Conservation (phyloP, 2,888 invertebrate genomes). For the Dicranocentrus wangi region DNA sequence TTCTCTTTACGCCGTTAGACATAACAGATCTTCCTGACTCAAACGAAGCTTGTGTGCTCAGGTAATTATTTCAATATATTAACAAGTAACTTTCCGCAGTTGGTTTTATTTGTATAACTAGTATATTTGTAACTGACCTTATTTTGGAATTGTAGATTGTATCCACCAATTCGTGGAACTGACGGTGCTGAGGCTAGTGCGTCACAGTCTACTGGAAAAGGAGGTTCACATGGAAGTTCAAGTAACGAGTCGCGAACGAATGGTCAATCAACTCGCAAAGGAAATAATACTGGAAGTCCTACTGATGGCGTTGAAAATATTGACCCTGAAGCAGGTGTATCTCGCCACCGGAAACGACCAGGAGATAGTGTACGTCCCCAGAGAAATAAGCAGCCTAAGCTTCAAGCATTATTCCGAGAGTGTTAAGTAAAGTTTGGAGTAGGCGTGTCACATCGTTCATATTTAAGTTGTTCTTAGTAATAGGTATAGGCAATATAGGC, state of each 20-base stretch:
- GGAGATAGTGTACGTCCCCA: too few relatives aligned
- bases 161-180: constrained; percentile 27
- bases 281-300: neutral
- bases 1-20: constrained; percentile 92
- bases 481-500: too few relatives aligned
- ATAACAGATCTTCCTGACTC: constrained; percentile 78
- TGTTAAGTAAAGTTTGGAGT: too few relatives aligned
- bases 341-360: neutral
- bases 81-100: too few relatives aligned
- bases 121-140: neutral
- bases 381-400: too few relatives aligned
- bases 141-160: constrained; percentile 22
- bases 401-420: too few relatives aligned
- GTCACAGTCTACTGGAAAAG: neutral
- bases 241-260: neutral
- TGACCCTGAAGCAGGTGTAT: constrained; percentile 5
- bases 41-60: constrained; percentile 79
- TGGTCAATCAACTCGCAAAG: neutral
- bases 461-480: too few relatives aligned
- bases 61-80: constrained; percentile 76
- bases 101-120: neutral
- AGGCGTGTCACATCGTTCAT: too few relatives aligned
- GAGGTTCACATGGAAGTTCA: neutral
- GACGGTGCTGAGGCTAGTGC: neutral
- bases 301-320: constrained; percentile 32